Conservation (phyloP, 2,797 vertebrate species). For the Taenioides sp. region DNA sequence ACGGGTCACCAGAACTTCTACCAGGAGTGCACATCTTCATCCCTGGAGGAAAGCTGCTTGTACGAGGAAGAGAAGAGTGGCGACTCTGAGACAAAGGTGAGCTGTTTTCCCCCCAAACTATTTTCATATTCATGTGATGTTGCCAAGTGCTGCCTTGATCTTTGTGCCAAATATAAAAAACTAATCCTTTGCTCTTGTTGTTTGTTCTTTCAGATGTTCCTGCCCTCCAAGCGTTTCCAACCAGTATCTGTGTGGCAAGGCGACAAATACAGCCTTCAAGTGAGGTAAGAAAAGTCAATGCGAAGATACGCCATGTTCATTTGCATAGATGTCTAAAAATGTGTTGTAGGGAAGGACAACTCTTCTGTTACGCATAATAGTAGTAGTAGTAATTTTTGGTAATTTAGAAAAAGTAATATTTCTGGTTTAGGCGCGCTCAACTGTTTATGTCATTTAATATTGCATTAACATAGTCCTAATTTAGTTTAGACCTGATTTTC, state of each 20-base stretch:
- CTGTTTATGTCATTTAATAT: not conserved
- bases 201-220: conserved; percentile 74
- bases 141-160: conserved; percentile 53
- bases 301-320: conserved; percentile 32
- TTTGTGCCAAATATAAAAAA: conserved; percentile 58
- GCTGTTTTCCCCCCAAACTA: conserved; percentile 18
- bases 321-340: conserved; percentile 12
- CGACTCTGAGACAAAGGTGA: conserved; percentile 77
- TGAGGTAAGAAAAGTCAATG: conserved; percentile 73
- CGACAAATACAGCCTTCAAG: conserved; percentile 76
- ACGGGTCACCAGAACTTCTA: conserved; percentile 62
- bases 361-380: not conserved
- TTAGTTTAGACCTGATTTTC: not conserved
- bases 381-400: not conserved
- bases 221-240: conserved; percentile 74
- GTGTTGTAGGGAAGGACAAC: not conserved
- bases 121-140: conserved; percentile 54
- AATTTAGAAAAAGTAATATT: not conserved
- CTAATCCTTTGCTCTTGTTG: conserved; percentile 60
- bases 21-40: conserved; percentile 54
- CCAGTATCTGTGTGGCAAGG: conserved; percentile 67
- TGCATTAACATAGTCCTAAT: not conserved
- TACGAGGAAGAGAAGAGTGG: conserved; percentile 65
- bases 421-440: not conserved
- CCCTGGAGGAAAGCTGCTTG: conserved; percentile 58